phyloP scores from a whole-genome alignment of 2,888 invertebrate species.

The Noctuana brunneofusca region DNA sequence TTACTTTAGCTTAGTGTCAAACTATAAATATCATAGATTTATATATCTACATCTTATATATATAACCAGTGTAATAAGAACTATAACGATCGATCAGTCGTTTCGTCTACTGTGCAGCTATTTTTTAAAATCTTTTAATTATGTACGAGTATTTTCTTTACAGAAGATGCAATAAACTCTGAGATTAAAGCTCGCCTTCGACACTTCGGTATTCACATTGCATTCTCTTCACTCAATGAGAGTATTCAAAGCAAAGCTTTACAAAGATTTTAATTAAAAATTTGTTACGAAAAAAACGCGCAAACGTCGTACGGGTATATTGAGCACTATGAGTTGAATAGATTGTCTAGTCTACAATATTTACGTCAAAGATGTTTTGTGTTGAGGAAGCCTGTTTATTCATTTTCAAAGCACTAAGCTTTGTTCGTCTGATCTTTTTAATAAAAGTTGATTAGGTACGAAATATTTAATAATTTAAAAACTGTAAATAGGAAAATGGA shows the following conservation, averaged over 20 bases:
- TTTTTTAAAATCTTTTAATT: background rate
- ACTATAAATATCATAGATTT: too few species aligned
- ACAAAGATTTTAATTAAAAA: constrained; percentile 33
- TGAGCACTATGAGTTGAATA: background rate
- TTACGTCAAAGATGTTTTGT: background rate
- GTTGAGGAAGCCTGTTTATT: background rate
- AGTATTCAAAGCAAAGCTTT: constrained; percentile 19
- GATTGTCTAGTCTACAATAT: background rate
- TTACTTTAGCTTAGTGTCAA: too few species aligned
- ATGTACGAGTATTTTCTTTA: background rate
- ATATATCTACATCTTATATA: too few species aligned
- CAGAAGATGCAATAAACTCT: constrained; percentile 6
- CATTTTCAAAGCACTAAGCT: background rate
- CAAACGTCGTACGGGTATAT: constrained; percentile 2
- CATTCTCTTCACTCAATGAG: constrained; percentile 26
- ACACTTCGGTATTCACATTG: constrained; percentile 8
- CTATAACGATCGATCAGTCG: too few species aligned
- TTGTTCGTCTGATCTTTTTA: background rate
- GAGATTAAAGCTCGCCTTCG: background rate
- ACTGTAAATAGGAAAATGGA: too few species aligned
- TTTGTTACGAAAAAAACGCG: constrained; percentile 17
- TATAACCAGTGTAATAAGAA: too few species aligned
- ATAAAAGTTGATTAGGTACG: too few species aligned
- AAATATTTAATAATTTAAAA: too few species aligned
- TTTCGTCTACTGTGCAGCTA: too few species aligned